These are phyloP conservation scores for Podarcis lilfordi DNA, from an alignment of 2,797 vertebrate genomes.

Conservation along the genomic window DNA sequence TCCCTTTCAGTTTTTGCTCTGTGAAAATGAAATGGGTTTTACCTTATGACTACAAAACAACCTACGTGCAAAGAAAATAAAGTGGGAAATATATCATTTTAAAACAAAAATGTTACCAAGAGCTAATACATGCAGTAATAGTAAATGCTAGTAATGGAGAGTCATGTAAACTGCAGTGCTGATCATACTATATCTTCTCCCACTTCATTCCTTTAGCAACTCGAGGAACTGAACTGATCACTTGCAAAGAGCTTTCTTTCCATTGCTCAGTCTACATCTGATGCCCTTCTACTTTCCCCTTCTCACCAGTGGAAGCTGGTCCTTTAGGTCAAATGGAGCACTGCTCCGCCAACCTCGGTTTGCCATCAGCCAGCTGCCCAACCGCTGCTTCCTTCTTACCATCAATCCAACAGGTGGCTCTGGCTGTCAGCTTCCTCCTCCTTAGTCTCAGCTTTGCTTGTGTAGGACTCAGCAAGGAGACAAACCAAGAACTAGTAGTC, in stretches of 20 bases:
- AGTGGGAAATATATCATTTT: not conserved
- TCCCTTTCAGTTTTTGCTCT: slow-evolving; percentile 4
- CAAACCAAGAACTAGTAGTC: no score
- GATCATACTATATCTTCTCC: not conserved
- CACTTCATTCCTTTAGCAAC: not conserved
- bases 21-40: slow-evolving; percentile 21
- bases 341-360: no score
- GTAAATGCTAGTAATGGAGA: not conserved
- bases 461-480: no score
- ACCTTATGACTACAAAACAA: not conserved
- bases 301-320: no score
- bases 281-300: no score
- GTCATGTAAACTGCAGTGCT: not conserved
- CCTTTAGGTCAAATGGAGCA: no score
- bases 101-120: not conserved
- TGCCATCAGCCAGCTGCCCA: no score
- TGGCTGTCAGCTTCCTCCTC: no score
- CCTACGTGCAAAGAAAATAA: not conserved
- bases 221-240: not conserved
- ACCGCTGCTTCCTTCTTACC: no score
- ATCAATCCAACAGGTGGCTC: no score
- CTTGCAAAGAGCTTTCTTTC: not conserved
- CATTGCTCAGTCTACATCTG: not conserved
- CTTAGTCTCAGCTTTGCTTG: no score
- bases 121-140: not conserved